Conservation (phyloP, 2,888 invertebrate species). For the Athalia cordata region DNA sequence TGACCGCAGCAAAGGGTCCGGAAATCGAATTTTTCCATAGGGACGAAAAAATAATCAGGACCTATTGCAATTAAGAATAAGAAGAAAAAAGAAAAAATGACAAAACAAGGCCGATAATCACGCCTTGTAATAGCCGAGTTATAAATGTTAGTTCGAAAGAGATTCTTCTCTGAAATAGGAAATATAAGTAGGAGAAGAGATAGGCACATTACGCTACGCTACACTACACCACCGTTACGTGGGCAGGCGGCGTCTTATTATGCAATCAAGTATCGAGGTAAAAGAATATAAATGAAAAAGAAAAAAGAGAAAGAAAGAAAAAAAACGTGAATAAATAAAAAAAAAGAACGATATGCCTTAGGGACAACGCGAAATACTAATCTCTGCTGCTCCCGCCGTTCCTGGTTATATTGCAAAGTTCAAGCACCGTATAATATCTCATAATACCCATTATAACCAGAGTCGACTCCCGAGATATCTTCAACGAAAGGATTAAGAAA, state of each 20-base stretch:
- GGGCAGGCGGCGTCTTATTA: slow-evolving; percentile 26
- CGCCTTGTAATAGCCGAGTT: no score
- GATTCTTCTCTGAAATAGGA: no score
- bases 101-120: no score
- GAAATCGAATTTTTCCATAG: no score
- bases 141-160: no score
- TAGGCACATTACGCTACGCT: background rate
- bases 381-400: slow-evolving; percentile 8
- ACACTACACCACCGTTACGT: slow-evolving; percentile 27
- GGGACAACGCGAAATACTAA: slow-evolving; percentile 42
- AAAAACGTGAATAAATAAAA: background rate
- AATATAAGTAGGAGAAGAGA: no score
- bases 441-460: background rate
- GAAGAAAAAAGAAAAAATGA: no score
- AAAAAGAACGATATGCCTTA: slow-evolving; percentile 14
- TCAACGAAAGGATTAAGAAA: background rate
- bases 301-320: no score
- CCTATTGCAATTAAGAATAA: no score
- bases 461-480: background rate
- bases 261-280: slow-evolving; percentile 38
- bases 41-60: no score
- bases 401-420: slow-evolving; percentile 1
- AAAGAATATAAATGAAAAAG: background rate
- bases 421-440: slow-evolving; percentile 5
- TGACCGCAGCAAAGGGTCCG: no score